Percentiles rank a stretch among this genome's conserved stretches.
Conservation (phyloP, 2,888 invertebrate species). For the Embidobia sp. region DNA sequence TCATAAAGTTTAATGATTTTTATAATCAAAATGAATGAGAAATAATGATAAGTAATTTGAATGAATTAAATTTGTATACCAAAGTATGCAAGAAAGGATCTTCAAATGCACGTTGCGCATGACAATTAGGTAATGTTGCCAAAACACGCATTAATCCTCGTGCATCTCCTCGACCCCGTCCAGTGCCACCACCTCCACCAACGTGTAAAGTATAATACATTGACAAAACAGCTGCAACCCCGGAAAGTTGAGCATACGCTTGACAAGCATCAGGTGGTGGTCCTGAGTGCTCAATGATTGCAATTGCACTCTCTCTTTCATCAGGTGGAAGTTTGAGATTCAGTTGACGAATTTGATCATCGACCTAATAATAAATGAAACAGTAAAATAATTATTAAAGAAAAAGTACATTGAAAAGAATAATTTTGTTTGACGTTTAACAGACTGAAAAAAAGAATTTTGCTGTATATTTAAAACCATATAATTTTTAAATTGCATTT, state of each 20-base stretch:
- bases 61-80: constrained; percentile 80
- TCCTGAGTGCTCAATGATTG: constrained; percentile 96
- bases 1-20: no score
- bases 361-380: constrained; percentile 82
- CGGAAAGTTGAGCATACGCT: constrained; percentile 94
- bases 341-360: constrained; percentile 91
- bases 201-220: constrained; percentile 97
- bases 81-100: constrained; percentile 97
- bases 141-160: constrained; percentile 90
- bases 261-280: constrained; percentile 96
- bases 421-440: no score
- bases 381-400: constrained; percentile 1
- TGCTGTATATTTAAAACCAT: no score
- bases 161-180: constrained; percentile 77
- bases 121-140: constrained; percentile 94
- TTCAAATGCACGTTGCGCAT: constrained; percentile 95
- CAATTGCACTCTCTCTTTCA: constrained; percentile 95
- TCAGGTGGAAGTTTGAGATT: constrained; percentile 95
- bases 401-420: no score
- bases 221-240: constrained; percentile 94
- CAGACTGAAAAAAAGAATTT: no score
- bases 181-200: constrained; percentile 85
- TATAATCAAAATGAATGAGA: no score
- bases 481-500: neutral
- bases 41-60: neutral